phyloP scores from a whole-genome alignment of 2,113 vertebrate species.

The Clarias batrachus region DNA sequence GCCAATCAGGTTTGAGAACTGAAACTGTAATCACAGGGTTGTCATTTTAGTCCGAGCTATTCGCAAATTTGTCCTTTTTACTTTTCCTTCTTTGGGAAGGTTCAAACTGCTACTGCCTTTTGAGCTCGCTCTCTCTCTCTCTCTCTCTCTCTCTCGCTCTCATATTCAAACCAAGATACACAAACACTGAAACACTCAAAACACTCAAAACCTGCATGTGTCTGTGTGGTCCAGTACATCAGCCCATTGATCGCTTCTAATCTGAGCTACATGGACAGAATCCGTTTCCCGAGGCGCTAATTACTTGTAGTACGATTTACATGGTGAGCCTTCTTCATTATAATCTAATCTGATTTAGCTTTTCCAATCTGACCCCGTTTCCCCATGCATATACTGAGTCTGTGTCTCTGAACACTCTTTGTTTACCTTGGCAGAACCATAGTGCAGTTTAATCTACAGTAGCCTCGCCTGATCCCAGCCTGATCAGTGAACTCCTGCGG shows the following conservation, averaged over 20 bases:
- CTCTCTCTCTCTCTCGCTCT: constrained; percentile 13
- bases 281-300: constrained; percentile 73
- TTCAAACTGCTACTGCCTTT: constrained; percentile 29
- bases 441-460: not conserved
- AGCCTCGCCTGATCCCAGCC: constrained; percentile 23
- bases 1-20: not conserved
- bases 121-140: not conserved
- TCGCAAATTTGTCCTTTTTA: constrained; percentile 50
- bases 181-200: not conserved
- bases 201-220: not conserved
- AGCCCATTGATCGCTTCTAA: constrained; percentile 69
- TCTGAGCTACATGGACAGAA: constrained; percentile 63
- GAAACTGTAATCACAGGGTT: constrained; percentile 42
- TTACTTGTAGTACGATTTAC: constrained; percentile 70
- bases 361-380: constrained; percentile 62
- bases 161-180: not conserved
- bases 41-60: constrained; percentile 53
- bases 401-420: constrained; percentile 67
- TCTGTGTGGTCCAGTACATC: constrained; percentile 41
- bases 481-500: not conserved
- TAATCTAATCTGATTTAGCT: constrained; percentile 68
- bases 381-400: constrained; percentile 71
- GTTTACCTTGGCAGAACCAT: constrained; percentile 50
- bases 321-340: constrained; percentile 58
- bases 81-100: constrained; percentile 25